These are phyloP conservation scores for Diarsia mendica DNA, from an alignment of 2,888 invertebrate genomes.

Conservation along the genomic window DNA sequence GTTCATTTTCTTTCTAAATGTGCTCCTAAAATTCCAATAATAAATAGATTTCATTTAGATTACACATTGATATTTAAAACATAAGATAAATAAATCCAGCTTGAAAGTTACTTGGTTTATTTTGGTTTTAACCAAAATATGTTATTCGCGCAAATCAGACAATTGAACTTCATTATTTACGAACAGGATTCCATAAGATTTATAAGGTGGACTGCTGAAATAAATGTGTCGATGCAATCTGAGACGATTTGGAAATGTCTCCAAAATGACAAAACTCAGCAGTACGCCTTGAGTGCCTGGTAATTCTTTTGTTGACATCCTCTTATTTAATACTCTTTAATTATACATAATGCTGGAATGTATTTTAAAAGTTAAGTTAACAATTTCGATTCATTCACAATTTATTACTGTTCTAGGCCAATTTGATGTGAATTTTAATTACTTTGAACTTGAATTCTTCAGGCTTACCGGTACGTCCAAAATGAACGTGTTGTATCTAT, in stretches of 20 bases:
- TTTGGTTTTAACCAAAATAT: slow-evolving; percentile 6
- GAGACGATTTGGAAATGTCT: neutral
- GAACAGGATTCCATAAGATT: slow-evolving; percentile 31
- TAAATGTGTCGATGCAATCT: neutral
- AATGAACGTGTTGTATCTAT: slow-evolving; percentile 1
- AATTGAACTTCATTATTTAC: slow-evolving; percentile 3
- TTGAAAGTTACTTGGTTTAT: neutral
- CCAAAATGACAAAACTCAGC: slow-evolving; percentile 12
- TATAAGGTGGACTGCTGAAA: slow-evolving; percentile 31
- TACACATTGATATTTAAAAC: slow-evolving; percentile 26
- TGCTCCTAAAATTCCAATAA: slow-evolving; percentile 29
- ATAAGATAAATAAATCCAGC: slow-evolving; percentile 14
- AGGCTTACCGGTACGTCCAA: slow-evolving; percentile 36
- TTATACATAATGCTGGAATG: neutral
- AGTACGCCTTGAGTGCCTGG: slow-evolving; percentile 27
- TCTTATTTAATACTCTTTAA: slow-evolving; percentile 17
- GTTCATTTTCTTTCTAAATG: slow-evolving; percentile 18
- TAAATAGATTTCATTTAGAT: slow-evolving; percentile 16
- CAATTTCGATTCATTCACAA: slow-evolving; percentile 7
- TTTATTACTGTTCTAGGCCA: slow-evolving; percentile 3
- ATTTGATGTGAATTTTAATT: neutral
- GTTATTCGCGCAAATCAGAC: slow-evolving; percentile 2
- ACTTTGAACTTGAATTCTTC: slow-evolving; percentile 6
- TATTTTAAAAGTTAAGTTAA: slow-evolving; percentile 14
- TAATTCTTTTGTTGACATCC: neutral